phyloP scores from a whole-genome alignment of 2,888 invertebrate species.

The Cheiracanthium punctorium region DNA sequence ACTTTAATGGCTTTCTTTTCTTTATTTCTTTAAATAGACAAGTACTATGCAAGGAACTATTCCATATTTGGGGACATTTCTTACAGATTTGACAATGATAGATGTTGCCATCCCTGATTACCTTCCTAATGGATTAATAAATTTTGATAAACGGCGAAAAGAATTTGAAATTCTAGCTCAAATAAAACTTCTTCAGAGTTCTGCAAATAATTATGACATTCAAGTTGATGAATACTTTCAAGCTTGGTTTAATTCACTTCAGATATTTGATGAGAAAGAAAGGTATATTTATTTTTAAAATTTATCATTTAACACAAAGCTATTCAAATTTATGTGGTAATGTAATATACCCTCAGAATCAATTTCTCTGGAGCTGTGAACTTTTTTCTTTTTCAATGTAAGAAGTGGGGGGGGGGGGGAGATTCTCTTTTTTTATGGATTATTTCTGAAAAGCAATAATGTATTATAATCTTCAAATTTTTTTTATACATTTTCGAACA shows the following conservation, averaged over 20 bases:
- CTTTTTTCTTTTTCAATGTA: no score
- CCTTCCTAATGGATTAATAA: constrained; percentile 83
- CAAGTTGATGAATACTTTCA: constrained; percentile 91
- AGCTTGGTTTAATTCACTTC: constrained; percentile 95
- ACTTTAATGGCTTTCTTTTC: no score
- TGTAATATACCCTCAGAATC: no score
- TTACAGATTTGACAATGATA: constrained; percentile 99
- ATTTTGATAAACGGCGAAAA: constrained; percentile 97
- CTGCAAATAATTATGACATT: constrained; percentile 95
- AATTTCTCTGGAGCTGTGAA: no score
- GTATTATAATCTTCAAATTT: no score
- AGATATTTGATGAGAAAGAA: constrained; percentile 93
- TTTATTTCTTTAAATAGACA: constrained; percentile 37
- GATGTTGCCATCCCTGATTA: constrained; percentile 81
- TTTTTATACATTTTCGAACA: no score
- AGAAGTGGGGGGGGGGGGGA: no score
- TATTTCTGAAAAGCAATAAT: no score
- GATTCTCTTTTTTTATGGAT: no score
- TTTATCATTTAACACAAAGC: no score
- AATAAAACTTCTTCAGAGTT: constrained; percentile 95
- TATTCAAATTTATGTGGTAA: no score
- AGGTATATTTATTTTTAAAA: no score
- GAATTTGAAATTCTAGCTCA: constrained; percentile 98
- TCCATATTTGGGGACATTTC: constrained; percentile 97
- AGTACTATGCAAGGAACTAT: constrained; percentile 84